A percentile compares a stretch with the other conserved stretches of the same genome.
These are phyloP conservation scores for Latrodectus hesperus DNA, from an alignment of 2,888 invertebrate genomes.

Conservation along the genomic window DNA sequence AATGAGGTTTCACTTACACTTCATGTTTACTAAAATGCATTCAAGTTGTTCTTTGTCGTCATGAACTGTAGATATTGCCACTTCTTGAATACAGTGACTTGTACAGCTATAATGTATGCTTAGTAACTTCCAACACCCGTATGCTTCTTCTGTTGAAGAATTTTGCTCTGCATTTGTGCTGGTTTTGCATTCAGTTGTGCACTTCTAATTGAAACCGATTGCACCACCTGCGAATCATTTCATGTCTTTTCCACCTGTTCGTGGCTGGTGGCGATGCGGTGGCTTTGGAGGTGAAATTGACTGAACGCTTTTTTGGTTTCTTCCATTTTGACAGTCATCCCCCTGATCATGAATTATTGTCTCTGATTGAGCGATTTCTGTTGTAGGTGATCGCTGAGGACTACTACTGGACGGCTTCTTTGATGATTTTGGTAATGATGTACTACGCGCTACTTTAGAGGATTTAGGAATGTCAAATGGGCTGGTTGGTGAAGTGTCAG, in stretches of 20 bases:
- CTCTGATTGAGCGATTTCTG: constrained; percentile 7
- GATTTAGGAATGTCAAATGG: constrained; percentile 48
- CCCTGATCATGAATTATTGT: constrained; percentile 6
- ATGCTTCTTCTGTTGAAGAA: too few species aligned
- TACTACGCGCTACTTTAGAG: constrained; percentile 5
- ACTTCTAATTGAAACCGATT: too few species aligned
- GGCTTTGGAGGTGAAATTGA: constrained; percentile 9
- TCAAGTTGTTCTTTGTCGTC: too few species aligned
- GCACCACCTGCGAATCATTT: constrained; percentile 29
- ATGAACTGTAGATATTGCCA: too few species aligned
- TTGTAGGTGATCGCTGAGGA: constrained; percentile 21
- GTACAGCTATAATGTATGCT: too few species aligned
- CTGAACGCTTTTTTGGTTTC: neutral
- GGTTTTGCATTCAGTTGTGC: too few species aligned
- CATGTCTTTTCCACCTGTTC: constrained; percentile 28
- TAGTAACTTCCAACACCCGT: too few species aligned
- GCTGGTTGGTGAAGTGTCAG: constrained; percentile 28
- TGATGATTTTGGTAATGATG: constrained; percentile 31
- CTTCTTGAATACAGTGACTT: too few species aligned
- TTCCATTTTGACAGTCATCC: neutral
- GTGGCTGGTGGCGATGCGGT: constrained; percentile 37
- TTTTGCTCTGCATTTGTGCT: too few species aligned
- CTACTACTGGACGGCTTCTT: constrained; percentile 10
- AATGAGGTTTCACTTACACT: too few species aligned
- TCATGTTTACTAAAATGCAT: too few species aligned